A percentile compares a stretch with the other conserved stretches of the same genome.
Evolutionary conservation across 2,113 vertebrate genomes (phyloP).

Genomic region (Azemiops feae): DNA sequence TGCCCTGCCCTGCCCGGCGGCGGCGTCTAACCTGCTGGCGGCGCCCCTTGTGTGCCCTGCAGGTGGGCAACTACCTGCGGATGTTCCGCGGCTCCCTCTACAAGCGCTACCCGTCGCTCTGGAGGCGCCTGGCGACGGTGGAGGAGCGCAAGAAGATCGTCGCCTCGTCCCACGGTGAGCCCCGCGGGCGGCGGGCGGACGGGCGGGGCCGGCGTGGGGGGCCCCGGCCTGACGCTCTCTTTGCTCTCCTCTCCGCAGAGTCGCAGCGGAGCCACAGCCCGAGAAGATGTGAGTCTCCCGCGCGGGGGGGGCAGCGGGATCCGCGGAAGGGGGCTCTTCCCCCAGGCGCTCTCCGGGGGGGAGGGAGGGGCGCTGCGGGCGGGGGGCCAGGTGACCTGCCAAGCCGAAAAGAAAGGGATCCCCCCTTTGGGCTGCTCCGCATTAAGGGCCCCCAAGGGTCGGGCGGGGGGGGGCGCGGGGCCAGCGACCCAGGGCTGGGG

Average conservation of each 20-base stretch:
- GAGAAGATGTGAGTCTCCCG: slow-evolving; percentile 27
- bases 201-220: background rate
- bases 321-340: background rate
- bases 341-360: no score
- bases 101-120: slow-evolving; percentile 94
- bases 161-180: slow-evolving; percentile 94
- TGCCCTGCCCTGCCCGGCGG: background rate
- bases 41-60: slow-evolving; percentile 19
- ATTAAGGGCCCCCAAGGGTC: background rate
- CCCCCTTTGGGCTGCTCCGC: no score
- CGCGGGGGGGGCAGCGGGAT: background rate
- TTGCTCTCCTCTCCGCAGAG: slow-evolving; percentile 42
- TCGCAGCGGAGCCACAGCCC: slow-evolving; percentile 67
- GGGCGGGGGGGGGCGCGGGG: no score
- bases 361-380: no score
- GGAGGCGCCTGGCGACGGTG: slow-evolving; percentile 94
- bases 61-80: slow-evolving; percentile 98
- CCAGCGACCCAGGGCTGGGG: background rate
- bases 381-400: no score
- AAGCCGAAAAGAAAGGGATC: no score
- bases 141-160: slow-evolving; percentile 99
- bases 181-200: background rate
- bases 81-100: slow-evolving; percentile 99
- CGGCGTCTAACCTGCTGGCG: background rate
- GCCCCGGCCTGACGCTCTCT: background rate